phyloP scores from a whole-genome alignment of 2,797 vertebrate genomes.

The Lophotriccus pileatus region DNA sequence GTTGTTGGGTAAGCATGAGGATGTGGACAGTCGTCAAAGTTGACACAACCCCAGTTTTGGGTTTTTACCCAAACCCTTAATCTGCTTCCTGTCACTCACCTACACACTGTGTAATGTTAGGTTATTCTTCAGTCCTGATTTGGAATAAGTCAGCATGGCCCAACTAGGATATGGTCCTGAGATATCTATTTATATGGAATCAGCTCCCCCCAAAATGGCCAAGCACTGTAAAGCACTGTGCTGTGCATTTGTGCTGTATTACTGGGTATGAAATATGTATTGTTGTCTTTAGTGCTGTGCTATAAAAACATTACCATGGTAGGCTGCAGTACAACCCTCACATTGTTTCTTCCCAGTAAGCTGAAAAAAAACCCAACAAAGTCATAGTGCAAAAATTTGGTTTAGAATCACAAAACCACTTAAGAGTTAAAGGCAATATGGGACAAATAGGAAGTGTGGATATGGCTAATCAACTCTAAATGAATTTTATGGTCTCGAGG shows the following conservation, averaged over 20 bases:
- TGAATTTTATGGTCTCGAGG: not conserved
- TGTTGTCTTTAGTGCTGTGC: not conserved
- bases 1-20: not conserved
- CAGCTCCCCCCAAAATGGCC: not conserved
- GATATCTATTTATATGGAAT: not conserved
- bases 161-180: not conserved
- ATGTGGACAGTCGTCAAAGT: not conserved
- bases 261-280: fast-evolving
- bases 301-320: not conserved
- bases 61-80: not conserved
- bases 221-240: not conserved
- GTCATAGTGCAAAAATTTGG: not conserved
- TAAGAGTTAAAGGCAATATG: not conserved
- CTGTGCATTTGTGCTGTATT: not conserved
- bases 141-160: not conserved
- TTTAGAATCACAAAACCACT: not conserved
- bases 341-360: not conserved
- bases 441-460: fast-evolving
- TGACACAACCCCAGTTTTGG: not conserved
- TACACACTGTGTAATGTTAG: not conserved
- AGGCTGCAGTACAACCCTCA: not conserved
- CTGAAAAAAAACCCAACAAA: not conserved
- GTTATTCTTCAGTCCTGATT: not conserved
- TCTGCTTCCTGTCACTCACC: not conserved
- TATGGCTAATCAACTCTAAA: not conserved